These are phyloP conservation scores for Dryococelus australis DNA, from an alignment of 2,888 invertebrate genomes.

Conservation along the genomic window DNA sequence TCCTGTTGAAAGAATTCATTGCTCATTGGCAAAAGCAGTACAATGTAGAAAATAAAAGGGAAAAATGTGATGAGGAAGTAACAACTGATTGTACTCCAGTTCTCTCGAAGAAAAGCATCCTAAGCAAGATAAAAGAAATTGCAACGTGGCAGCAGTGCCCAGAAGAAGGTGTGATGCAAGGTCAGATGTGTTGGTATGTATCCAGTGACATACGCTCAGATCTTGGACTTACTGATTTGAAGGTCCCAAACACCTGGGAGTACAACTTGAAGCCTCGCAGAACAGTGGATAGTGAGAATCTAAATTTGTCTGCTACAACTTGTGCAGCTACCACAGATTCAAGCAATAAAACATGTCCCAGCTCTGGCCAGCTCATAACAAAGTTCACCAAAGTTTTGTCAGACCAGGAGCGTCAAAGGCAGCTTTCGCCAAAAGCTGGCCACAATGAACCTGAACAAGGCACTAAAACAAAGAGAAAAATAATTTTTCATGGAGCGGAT, in stretches of 20 bases:
- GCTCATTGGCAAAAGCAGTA: constrained; percentile 62
- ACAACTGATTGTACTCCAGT: constrained; percentile 57
- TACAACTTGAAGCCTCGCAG: constrained; percentile 41
- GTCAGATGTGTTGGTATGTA: constrained; percentile 73
- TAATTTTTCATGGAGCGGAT: not conserved
- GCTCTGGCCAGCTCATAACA: constrained; percentile 37
- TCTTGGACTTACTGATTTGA: constrained; percentile 38
- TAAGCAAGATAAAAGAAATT: constrained; percentile 66
- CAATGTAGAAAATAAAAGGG: constrained; percentile 36
- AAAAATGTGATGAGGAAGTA: constrained; percentile 53
- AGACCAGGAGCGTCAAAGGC: constrained; percentile 52
- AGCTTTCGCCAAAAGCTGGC: constrained; percentile 44
- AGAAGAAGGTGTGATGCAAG: constrained; percentile 63
- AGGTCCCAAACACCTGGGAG: constrained; percentile 40
- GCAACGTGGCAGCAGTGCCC: constrained; percentile 67
- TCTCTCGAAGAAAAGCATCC: constrained; percentile 45
- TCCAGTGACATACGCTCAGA: constrained; percentile 37
- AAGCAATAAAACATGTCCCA: constrained; percentile 13
- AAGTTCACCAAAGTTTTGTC: constrained; percentile 55
- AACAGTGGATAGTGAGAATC: constrained; percentile 13
- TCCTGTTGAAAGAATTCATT: constrained; percentile 70
- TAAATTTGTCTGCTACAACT: not conserved
- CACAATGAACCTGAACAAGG: not conserved
- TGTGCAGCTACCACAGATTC: not conserved
- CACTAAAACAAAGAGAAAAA: not conserved